Percentiles rank a stretch among this genome's conserved stretches.
These are phyloP conservation scores for Lordiphosa clarofinis DNA, from an alignment of 1,140 invertebrate genomes.

Conservation along the genomic window DNA sequence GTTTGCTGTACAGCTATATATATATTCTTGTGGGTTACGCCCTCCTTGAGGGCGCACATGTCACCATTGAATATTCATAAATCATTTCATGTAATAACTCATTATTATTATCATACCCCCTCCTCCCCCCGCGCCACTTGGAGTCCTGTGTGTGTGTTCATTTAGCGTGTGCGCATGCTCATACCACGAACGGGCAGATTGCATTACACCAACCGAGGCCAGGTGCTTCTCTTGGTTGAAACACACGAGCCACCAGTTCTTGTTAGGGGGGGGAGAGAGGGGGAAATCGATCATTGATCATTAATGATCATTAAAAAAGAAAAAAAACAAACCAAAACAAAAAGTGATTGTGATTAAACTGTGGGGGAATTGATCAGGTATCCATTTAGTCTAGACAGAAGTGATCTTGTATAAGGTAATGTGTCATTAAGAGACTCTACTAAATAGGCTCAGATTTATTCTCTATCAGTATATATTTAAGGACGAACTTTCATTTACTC, in stretches of 20 bases:
- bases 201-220: constrained; percentile 30
- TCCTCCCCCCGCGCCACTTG: not conserved
- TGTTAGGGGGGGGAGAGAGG: not conserved
- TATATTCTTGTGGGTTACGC: constrained; percentile 25
- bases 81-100: constrained; percentile 64
- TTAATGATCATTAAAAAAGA: constrained; percentile 6
- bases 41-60: constrained; percentile 27
- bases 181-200: constrained; percentile 28
- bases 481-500: too few relatives aligned
- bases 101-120: constrained; percentile 29
- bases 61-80: constrained; percentile 73
- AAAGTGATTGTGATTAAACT: constrained; percentile 1
- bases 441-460: too few relatives aligned
- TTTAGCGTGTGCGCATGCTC: constrained; percentile 38
- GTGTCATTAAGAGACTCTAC: too few relatives aligned
- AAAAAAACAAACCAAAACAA: too few relatives aligned
- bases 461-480: too few relatives aligned
- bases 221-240: constrained; percentile 18
- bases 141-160: constrained; percentile 2
- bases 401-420: too few relatives aligned
- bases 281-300: constrained; percentile 10
- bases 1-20: constrained; percentile 35
- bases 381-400: constrained; percentile 1
- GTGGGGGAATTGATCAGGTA: too few relatives aligned
- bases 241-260: constrained; percentile 1